Percentiles rank a stretch among this genome's conserved stretches.
phyloP scores from a whole-genome alignment of 2,113 vertebrate genomes.

The Herpetotheres cachinnans region DNA sequence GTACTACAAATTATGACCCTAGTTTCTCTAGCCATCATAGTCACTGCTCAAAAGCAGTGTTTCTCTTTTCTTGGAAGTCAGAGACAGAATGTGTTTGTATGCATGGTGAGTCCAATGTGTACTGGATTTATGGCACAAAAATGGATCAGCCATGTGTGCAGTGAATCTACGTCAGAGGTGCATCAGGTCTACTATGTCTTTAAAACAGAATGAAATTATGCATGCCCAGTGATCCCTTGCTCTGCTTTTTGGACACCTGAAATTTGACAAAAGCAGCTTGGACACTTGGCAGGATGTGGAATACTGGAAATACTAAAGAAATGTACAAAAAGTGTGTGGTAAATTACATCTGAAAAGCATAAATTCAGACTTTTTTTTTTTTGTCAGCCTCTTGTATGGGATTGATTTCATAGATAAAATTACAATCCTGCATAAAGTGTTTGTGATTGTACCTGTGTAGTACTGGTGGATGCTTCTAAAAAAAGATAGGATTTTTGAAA shows the following conservation, averaged over 20 bases:
- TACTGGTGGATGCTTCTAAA: not conserved
- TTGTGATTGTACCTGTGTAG: not conserved
- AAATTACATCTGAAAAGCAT: not conserved
- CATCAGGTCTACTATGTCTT: not conserved
- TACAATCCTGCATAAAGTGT: not conserved
- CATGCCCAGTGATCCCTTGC: not conserved
- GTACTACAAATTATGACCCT: not conserved
- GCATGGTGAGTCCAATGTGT: rapidly evolving
- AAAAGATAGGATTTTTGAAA: not conserved
- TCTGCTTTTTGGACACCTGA: not conserved
- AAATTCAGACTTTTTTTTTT: not conserved
- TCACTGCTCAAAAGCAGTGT: not conserved
- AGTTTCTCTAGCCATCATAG: not conserved
- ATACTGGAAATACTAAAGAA: not conserved
- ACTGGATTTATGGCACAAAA: not conserved
- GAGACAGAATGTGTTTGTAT: not conserved
- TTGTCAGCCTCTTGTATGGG: not conserved
- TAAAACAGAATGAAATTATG: not conserved
- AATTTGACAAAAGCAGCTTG: not conserved
- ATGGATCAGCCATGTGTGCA: not conserved
- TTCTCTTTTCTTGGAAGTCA: not conserved
- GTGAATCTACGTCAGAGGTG: not conserved
- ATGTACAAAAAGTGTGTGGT: not conserved
- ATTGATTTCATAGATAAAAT: not conserved
- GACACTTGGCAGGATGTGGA: not conserved